Percentiles rank a stretch among this genome's conserved stretches.
Conservation (phyloP, 2,797 vertebrate genomes). For the Tauraco hartlaubi region DNA sequence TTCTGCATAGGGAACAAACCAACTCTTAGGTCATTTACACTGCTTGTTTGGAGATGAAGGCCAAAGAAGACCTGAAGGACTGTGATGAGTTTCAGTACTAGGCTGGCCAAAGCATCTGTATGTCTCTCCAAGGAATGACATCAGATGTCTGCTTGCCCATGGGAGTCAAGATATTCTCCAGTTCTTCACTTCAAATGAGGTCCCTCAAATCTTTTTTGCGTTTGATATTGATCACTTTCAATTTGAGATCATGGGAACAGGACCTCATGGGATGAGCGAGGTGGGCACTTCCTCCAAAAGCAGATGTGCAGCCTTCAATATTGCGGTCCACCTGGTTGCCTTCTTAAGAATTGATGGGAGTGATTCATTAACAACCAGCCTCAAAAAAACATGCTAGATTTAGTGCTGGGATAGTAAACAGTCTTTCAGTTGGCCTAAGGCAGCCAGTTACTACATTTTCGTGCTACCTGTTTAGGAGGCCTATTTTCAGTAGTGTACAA, state of each 20-base stretch:
- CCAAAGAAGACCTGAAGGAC: neutral
- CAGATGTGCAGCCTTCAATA: neutral
- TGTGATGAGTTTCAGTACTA: neutral
- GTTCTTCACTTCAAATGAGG: neutral
- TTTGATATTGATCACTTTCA: neutral
- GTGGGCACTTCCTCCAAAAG: neutral
- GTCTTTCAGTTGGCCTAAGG: neutral
- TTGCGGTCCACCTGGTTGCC: neutral
- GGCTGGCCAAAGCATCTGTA: neutral
- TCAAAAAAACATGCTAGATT: neutral
- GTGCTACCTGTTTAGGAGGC: neutral
- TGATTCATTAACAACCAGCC: neutral
- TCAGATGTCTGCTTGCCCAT: neutral
- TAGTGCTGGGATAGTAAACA: neutral
- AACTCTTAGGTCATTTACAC: neutral
- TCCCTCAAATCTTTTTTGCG: neutral
- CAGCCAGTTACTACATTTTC: neutral
- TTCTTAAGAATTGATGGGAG: neutral
- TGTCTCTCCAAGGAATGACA: neutral
- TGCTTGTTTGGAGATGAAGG: neutral
- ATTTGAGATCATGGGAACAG: neutral
- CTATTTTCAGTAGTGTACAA: neutral
- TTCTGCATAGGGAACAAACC: neutral
- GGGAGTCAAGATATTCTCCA: neutral
- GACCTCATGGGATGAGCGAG: neutral